Evolutionary conservation across 2,113 vertebrate genomes (phyloP), one percentile per base, ranked within the genome.

Genomic region (Colossoma macropomum): DNA sequence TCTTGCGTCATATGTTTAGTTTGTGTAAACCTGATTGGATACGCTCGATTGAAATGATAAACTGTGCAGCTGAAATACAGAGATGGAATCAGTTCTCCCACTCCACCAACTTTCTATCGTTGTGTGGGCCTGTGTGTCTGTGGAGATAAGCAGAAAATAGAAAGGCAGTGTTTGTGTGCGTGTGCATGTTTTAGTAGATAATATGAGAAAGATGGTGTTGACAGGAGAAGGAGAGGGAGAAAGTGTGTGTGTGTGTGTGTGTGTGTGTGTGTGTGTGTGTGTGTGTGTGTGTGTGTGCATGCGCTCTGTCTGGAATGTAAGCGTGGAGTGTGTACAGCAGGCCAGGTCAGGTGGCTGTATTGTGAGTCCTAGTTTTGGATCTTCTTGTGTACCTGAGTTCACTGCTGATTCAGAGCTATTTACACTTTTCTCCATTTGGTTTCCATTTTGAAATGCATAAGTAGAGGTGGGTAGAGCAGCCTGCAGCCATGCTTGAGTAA

Each of bases 191-290:
- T 70, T 10, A 11, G 30, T 38, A 68, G 60, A 76, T 76, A 82
- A 77, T 65, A 76, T 68, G 32, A 45, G 27, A 71, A 60, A 70
- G 34, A 65, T 10, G 50, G 62, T 82, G 73, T 59, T 82, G 63
- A 71, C 70, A 66, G 45, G 23, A 62, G 59, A 65, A n/a, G 48
- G 48, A 19, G 52, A 54, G 34, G 15, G 45, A 25, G 23, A 38
- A 69, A 28, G 84, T 48, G 63, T 72, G 81, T 70, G 70, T 75
- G 68, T 80, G 52, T 70, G 38, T 75, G 50, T 68, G 28, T 34
- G 52, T 65, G 79, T 66, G 66, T 54, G 54, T 66, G n/a, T 34
- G 54, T 48, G 28, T 15, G 41, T 72, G 81, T 70, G 70, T 75
- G 68, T 80, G 52, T 70, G 38, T 75, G 50, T 68, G 28, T 34